These are phyloP conservation scores for Patella depressa DNA, from an alignment of 2,888 invertebrate genomes.

Conservation along the genomic window DNA sequence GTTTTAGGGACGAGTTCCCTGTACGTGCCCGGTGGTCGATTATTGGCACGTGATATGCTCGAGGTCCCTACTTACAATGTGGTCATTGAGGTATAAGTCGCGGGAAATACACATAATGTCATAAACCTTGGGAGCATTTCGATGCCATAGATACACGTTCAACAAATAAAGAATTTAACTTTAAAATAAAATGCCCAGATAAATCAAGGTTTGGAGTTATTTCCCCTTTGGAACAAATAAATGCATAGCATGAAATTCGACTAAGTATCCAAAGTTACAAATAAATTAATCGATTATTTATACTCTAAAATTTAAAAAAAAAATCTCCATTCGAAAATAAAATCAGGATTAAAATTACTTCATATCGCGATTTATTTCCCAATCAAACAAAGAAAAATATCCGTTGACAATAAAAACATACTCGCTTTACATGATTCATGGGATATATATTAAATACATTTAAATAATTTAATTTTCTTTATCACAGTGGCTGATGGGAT, in stretches of 20 bases:
- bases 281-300: constrained; percentile 2
- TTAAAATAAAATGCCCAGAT: no score
- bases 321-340: not conserved
- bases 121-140: constrained; percentile 9
- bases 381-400: no score
- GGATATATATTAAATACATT: no score
- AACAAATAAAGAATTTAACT: no score
- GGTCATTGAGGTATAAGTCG: constrained; percentile 4
- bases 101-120: constrained; percentile 10
- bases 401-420: no score
- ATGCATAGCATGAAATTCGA: no score
- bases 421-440: no score
- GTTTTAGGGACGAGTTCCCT: no score
- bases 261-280: not conserved
- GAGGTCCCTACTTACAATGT: not conserved
- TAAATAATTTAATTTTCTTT: not conserved
- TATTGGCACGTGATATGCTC: not conserved
- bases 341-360: not conserved
- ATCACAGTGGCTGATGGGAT: constrained; percentile 12
- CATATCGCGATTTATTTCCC: no score
- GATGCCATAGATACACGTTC: not conserved
- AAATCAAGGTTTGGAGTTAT: no score
- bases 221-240: no score
- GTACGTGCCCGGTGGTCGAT: no score
- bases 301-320: not conserved